Percentiles rank a stretch among this genome's conserved stretches.
These are phyloP conservation scores for Catocala fraxini DNA, from an alignment of 2,888 invertebrate genomes.

Conservation along the genomic window DNA sequence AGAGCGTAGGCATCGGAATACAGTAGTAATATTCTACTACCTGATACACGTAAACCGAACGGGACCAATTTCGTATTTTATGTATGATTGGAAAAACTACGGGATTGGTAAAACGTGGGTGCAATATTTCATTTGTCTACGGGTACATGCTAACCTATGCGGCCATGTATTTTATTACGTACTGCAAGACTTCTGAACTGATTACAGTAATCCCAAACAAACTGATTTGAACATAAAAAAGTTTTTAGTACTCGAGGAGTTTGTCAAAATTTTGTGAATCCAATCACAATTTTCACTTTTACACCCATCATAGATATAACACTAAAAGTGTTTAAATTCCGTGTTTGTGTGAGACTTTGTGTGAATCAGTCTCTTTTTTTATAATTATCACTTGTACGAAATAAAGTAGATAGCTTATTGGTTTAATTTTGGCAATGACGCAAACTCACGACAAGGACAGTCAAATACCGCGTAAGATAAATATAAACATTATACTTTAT, in stretches of 20 bases:
- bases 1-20: slow-evolving; percentile 54
- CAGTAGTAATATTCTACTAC: slow-evolving; percentile 43
- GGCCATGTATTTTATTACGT: slow-evolving; percentile 34
- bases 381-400: slow-evolving; percentile 16
- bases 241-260: slow-evolving; percentile 42
- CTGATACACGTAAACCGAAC: slow-evolving; percentile 51
- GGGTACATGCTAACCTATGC: slow-evolving; percentile 24
- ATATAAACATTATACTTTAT: slow-evolving; percentile 15
- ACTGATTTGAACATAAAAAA: slow-evolving; percentile 50
- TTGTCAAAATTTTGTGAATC: slow-evolving; percentile 47
- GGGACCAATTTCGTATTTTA: slow-evolving; percentile 47
- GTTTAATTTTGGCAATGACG: slow-evolving; percentile 11
- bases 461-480: neutral
- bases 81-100: slow-evolving; percentile 52
- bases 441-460: slow-evolving; percentile 3
- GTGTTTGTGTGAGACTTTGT: slow-evolving; percentile 12
- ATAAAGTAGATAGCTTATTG: slow-evolving; percentile 8
- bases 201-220: slow-evolving; percentile 46
- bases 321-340: slow-evolving; percentile 17
- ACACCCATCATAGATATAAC: slow-evolving; percentile 41
- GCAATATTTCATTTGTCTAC: slow-evolving; percentile 27
- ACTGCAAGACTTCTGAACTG: slow-evolving; percentile 41
- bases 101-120: slow-evolving; percentile 27
- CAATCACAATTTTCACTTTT: slow-evolving; percentile 50
- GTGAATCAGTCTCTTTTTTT: slow-evolving; percentile 13